phyloP scores from a whole-genome alignment of 2,797 vertebrate genomes.

The Lacerta agilis region DNA sequence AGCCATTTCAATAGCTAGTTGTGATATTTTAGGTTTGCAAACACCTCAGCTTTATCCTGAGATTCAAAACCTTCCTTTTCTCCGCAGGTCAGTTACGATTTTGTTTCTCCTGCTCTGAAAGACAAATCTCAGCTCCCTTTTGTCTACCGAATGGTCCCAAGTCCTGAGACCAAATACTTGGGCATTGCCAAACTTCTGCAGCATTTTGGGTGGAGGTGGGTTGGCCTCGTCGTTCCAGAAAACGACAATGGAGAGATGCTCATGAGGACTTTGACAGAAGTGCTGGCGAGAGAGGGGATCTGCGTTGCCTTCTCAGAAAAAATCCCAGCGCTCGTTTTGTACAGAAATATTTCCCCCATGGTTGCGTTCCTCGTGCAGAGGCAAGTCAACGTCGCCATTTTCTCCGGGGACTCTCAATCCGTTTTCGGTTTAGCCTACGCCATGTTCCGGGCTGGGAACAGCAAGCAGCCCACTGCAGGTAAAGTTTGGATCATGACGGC shows the following conservation, averaged over 20 bases:
- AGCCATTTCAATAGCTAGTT: no score
- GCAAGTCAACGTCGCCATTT: neutral
- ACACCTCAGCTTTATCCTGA: neutral
- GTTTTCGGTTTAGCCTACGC: neutral
- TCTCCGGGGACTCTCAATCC: neutral
- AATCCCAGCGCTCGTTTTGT: neutral
- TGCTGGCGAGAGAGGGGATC: neutral
- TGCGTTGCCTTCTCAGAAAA: neutral
- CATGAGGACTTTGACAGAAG: neutral
- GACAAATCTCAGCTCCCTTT: neutral
- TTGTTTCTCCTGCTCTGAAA: neutral
- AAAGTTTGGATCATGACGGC: neutral
- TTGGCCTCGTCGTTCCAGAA: neutral
- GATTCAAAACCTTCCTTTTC: neutral
- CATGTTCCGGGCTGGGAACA: neutral
- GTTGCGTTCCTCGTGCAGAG: neutral
- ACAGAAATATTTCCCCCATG: no score
- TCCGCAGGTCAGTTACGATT: neutral
- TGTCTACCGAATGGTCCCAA: neutral
- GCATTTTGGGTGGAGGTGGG: neutral
- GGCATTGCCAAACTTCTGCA: neutral
- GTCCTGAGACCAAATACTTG: neutral
- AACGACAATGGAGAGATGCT: neutral
- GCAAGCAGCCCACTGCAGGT: neutral
- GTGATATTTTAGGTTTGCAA: no score